Base-by-base conservation (phyloP, 2,888 invertebrate genomes). In the Phengaris arion region DNA sequence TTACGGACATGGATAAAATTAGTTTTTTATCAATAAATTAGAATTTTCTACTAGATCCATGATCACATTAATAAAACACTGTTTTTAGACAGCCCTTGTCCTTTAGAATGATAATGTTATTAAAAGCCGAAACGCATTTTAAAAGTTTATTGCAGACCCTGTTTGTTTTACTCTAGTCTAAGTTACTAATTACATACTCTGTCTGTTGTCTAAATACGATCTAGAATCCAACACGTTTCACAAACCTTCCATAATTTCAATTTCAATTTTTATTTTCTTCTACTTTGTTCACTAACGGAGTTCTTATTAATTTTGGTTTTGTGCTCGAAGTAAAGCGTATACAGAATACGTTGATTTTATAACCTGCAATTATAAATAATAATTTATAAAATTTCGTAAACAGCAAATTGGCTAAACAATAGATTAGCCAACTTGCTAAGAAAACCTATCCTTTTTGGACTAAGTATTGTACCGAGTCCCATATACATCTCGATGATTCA, bases 321-420 rank as follows among this genome's bases (percentile, higher is more conserved):
- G 70, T 70, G 70, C 70, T 48, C 48, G n/a, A 0, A 70, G 22
- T 10, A 70, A 10, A 48, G 70, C 70, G 51, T 70, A 70, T 10
- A 70, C 48, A 15, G 70, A 70, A 51, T 70, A 70, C n/a, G 70
- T 70, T 3, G 70, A 70, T 51, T 70, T 70, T 6, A 70, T 46
- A 15, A 70, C 70, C 70, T 70, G 70, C 0, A 70, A 70, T 51
- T 6, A 48, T 15, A 51, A 64, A 64, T 64, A 15, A n/a, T n/a
- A n/a, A n/a, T n/a, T n/a, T n/a, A n/a, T n/a, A n/a, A n/a, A n/a
- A n/a, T n/a, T n/a, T n/a, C n/a, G n/a, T n/a, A n/a, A n/a, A n/a
- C n/a, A n/a, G n/a, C n/a, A n/a, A n/a, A n/a, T n/a, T n/a, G n/a
- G n/a, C n/a, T n/a, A n/a, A n/a, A n/a, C n/a, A n/a, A n/a, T n/a